Conservation (phyloP, 2,797 vertebrate genomes). For the Hafferia zeledoni region DNA sequence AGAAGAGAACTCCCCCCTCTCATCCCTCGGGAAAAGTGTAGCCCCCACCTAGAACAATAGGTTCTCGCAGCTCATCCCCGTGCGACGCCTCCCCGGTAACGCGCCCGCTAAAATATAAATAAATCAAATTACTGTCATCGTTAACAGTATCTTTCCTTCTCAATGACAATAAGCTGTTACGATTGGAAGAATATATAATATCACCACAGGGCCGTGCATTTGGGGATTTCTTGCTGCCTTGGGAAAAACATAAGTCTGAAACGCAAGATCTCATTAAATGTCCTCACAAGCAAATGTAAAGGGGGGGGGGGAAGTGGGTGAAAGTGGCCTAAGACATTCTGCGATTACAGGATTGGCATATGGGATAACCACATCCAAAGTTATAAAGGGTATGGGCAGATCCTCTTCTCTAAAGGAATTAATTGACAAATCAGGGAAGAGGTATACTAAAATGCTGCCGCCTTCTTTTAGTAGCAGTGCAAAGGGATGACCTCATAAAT, state of each 20-base stretch:
- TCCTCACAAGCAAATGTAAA: background rate
- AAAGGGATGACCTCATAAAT: conserved; percentile 74
- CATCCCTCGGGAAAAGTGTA: background rate
- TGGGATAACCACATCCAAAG: conserved; percentile 25
- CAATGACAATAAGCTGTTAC: conserved; percentile 65
- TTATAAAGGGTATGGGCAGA: background rate
- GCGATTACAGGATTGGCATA: background rate
- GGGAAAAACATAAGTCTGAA: conserved; percentile 51
- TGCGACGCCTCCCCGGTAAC: background rate
- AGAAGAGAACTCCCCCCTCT: background rate
- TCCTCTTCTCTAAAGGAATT: conserved; percentile 57
- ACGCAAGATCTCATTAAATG: conserved; percentile 31
- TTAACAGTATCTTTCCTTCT: conserved; percentile 45
- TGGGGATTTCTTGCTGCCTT: conserved; percentile 49
- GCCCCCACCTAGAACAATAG: conserved; percentile 71
- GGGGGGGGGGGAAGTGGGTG: background rate
- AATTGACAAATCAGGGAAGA: conserved; percentile 57
- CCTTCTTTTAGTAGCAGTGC: conserved; percentile 65
- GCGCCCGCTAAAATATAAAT: conserved; percentile 53
- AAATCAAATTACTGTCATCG: conserved; percentile 67
- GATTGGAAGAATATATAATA: conserved; percentile 56
- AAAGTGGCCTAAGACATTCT: conserved; percentile 34
- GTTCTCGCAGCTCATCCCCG: conserved; percentile 18
- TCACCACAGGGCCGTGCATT: conserved; percentile 24
- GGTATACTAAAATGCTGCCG: conserved; percentile 51